Percentiles rank a stretch among this genome's conserved stretches.
Conservation (phyloP, 2,113 vertebrate genomes). For the Nycticebus coucang region DNA sequence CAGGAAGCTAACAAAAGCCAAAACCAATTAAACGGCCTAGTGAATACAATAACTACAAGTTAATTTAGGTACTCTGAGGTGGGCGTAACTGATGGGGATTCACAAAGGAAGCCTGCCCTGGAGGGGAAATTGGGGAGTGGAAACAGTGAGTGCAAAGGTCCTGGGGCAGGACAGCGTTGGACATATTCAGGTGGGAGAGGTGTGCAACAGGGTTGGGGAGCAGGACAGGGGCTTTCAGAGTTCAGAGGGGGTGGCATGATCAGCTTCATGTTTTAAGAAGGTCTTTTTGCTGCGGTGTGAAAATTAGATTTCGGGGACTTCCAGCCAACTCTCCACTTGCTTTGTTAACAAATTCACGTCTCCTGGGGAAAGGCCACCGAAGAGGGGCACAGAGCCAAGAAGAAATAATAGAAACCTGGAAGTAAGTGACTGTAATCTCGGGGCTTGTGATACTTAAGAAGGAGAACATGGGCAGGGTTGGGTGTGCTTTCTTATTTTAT, state of each 20-base stretch:
- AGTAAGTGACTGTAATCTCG: background rate
- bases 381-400: background rate
- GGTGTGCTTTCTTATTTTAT: background rate
- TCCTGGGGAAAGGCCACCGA: background rate
- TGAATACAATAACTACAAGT: background rate
- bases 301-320: background rate
- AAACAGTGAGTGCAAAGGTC: background rate
- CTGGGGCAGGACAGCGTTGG: background rate
- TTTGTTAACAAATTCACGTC: background rate
- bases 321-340: background rate
- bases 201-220: background rate
- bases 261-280: background rate
- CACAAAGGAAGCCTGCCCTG: background rate
- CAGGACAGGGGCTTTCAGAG: background rate
- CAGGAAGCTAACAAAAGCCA: background rate
- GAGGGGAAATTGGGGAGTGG: background rate
- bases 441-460: background rate
- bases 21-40: background rate
- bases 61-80: background rate
- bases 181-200: background rate
- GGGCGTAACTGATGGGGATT: too few relatives aligned
- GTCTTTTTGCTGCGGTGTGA: background rate
- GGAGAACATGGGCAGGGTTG: background rate
- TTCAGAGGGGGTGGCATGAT: background rate
- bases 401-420: background rate